These are phyloP conservation scores for Lordiphosa collinella DNA, from an alignment of 1,140 invertebrate species.

Conservation along the genomic window DNA sequence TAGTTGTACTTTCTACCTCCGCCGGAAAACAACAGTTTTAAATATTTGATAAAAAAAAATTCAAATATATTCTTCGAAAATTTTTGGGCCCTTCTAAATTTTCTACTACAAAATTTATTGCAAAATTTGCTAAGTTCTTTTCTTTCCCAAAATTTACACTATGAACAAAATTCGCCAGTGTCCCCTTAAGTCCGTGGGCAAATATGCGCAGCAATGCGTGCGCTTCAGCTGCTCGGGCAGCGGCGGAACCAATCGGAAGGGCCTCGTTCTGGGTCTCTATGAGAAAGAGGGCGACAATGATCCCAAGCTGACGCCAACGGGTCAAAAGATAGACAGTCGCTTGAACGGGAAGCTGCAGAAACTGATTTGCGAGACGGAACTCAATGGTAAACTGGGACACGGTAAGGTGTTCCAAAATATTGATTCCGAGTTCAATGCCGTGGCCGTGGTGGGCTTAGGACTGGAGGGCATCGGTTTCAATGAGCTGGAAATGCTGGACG, in stretches of 20 bases:
- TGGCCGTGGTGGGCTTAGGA: conserved; percentile 86
- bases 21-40: no score
- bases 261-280: conserved; percentile 70
- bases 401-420: conserved; percentile 83
- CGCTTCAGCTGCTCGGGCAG: conserved; percentile 7
- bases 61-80: no score
- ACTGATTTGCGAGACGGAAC: conserved; percentile 47
- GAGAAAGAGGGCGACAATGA: conserved; percentile 66
- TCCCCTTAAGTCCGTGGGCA: no score
- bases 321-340: conserved; percentile 57
- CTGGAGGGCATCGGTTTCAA: conserved; percentile 83
- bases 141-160: no score
- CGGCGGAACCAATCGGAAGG: conserved; percentile 17
- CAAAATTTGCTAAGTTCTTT: no score
- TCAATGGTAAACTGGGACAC: conserved; percentile 79
- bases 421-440: conserved; percentile 82
- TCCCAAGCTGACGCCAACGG: conserved; percentile 54
- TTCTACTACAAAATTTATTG: no score
- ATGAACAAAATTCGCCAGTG: no score
- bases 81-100: no score
- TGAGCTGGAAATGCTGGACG: conserved; percentile 84
- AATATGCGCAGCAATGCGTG: conserved; percentile 1
- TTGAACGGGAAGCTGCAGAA: conserved; percentile 56
- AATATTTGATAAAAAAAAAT: no score
- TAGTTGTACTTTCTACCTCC: no score